Conservation (phyloP, 2,797 vertebrate species). For the Leuciscus waleckii region DNA sequence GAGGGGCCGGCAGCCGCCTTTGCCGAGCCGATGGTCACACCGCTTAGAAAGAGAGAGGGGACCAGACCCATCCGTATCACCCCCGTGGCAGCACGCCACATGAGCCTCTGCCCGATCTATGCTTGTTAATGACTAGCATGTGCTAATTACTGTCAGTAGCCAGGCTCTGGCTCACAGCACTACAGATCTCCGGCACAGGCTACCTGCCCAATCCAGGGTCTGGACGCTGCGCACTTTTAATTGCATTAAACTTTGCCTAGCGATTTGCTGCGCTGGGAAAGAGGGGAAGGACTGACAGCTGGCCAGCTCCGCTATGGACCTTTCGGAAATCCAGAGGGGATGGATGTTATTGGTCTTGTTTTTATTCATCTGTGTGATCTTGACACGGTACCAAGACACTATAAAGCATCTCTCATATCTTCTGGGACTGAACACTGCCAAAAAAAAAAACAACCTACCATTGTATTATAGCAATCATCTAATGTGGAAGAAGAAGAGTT, state of each 20-base stretch:
- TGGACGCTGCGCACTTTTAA: slow-evolving; percentile 73
- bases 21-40: slow-evolving; percentile 26
- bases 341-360: slow-evolving; percentile 64
- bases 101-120: slow-evolving; percentile 87
- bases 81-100: slow-evolving; percentile 82
- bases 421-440: slow-evolving; percentile 55
- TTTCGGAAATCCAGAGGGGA: slow-evolving; percentile 56
- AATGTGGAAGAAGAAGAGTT: slow-evolving; percentile 28
- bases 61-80: slow-evolving; percentile 74
- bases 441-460: slow-evolving; percentile 25
- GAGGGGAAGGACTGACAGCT: slow-evolving; percentile 68
- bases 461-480: slow-evolving; percentile 50
- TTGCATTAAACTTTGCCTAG: slow-evolving; percentile 69
- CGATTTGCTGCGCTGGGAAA: slow-evolving; percentile 71
- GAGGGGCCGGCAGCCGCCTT: slow-evolving; percentile 79
- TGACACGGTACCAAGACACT: slow-evolving; percentile 59
- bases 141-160: slow-evolving; percentile 94
- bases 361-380: slow-evolving; percentile 66
- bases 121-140: slow-evolving; percentile 95
- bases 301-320: slow-evolving; percentile 67
- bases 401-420: slow-evolving; percentile 53
- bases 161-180: slow-evolving; percentile 75
- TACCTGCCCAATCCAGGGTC: slow-evolving; percentile 79
- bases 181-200: slow-evolving; percentile 52
- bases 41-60: slow-evolving; percentile 72